Conservation (phyloP, 2,888 invertebrate species). For the Ophion ellenae region DNA sequence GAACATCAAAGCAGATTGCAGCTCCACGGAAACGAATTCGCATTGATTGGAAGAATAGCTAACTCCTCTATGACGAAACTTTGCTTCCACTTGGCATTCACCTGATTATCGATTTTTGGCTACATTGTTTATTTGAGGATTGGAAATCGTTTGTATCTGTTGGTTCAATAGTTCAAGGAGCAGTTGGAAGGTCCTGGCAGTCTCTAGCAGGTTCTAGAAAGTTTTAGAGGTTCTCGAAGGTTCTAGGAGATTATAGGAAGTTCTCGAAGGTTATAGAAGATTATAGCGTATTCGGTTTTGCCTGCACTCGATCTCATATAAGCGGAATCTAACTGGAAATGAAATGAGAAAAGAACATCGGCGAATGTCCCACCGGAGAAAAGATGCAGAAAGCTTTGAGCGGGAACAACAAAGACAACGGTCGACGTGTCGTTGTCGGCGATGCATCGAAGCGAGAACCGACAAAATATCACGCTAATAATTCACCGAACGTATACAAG, state of each 20-base stretch:
- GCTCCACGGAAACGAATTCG: neutral
- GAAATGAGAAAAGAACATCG: neutral
- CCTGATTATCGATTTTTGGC: neutral
- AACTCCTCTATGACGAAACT: neutral
- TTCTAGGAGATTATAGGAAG: neutral
- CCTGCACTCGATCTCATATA: neutral
- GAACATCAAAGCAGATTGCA: neutral
- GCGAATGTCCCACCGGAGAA: neutral
- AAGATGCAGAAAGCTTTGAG: neutral
- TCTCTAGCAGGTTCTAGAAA: neutral
- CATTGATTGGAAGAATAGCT: neutral
- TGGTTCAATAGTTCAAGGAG: too few relatives aligned
- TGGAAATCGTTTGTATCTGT: neutral
- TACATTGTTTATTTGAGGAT: too few relatives aligned
- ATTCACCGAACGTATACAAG: conserved; percentile 70
- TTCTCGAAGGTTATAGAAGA: neutral
- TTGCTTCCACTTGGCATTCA: neutral
- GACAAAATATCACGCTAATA: conserved; percentile 68
- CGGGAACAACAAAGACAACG: conserved; percentile 5
- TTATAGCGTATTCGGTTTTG: neutral
- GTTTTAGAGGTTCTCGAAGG: neutral
- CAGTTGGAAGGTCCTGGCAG: neutral
- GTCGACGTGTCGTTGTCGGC: conserved; percentile 15
- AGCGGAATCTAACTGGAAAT: neutral
- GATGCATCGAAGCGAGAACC: conserved; percentile 42